Evolutionary conservation across 2,113 vertebrate genomes (phyloP).

Genomic region (Steatornis caripensis): DNA sequence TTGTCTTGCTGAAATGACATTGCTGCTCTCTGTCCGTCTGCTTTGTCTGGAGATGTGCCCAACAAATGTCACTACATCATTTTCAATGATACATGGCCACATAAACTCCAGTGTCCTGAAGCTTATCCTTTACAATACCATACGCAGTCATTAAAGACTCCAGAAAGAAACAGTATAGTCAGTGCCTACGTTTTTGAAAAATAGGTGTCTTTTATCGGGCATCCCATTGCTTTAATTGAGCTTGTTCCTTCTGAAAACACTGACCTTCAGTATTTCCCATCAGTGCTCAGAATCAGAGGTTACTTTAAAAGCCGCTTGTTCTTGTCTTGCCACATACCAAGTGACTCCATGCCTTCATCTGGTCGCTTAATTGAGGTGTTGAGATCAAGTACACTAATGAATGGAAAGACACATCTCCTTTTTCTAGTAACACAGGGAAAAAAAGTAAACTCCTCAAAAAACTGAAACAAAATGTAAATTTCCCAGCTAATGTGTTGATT

Average conservation of each 20-base stretch:
- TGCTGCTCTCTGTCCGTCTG: background rate
- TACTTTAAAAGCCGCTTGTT: background rate
- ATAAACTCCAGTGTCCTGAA: background rate
- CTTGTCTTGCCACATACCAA: background rate
- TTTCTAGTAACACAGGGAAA: background rate
- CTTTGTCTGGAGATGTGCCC: background rate
- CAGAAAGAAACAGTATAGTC: background rate
- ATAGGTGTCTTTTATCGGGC: background rate
- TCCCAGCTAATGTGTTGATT: background rate
- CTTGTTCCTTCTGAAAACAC: background rate
- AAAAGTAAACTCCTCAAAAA: background rate
- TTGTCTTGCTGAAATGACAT: background rate
- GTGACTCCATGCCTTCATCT: background rate
- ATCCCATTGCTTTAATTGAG: background rate
- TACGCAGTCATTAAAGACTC: background rate
- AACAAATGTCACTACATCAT: background rate
- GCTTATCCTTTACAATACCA: background rate
- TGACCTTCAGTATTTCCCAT: background rate
- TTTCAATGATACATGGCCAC: background rate
- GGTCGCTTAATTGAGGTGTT: background rate
- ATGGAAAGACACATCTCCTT: background rate
- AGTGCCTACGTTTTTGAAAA: background rate
- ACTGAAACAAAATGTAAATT: background rate
- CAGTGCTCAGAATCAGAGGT: background rate
- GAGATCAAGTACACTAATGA: background rate